A percentile compares a stretch with the other conserved stretches of the same genome.
phyloP scores from a whole-genome alignment of 1,140 invertebrate species.

The Eupeodes corollae region DNA sequence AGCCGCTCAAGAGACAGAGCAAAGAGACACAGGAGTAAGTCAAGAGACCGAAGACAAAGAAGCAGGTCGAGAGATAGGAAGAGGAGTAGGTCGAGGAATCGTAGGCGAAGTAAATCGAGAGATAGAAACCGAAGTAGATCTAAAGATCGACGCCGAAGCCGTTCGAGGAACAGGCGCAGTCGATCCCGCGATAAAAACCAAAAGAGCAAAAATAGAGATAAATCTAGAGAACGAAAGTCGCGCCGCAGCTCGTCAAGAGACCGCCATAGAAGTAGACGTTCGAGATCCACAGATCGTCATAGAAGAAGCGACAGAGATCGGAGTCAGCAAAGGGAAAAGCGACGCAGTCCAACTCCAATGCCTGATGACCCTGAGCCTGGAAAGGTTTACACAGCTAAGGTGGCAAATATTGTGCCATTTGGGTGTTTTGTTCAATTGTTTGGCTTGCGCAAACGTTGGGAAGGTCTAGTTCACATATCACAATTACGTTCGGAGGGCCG shows the following conservation, averaged over 20 bases:
- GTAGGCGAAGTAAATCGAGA: slow-evolving; percentile 30
- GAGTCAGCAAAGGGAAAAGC: slow-evolving; percentile 15
- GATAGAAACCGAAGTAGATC: slow-evolving; percentile 12
- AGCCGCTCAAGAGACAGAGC: slow-evolving; percentile 9
- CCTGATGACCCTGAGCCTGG: slow-evolving; percentile 53
- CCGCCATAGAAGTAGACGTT: neutral
- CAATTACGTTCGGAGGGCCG: slow-evolving; percentile 85
- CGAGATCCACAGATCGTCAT: neutral
- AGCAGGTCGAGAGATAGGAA: slow-evolving; percentile 26
- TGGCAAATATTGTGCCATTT: slow-evolving; percentile 92
- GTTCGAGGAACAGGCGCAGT: slow-evolving; percentile 5
- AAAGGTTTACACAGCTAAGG: slow-evolving; percentile 86
- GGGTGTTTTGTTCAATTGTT: slow-evolving; percentile 97
- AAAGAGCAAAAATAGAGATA: too few species aligned
- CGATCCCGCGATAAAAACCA: too few species aligned
- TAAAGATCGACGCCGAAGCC: slow-evolving; percentile 28
- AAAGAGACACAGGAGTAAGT: slow-evolving; percentile 9
- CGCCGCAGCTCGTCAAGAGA: slow-evolving; percentile 26
- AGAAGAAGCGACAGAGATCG: neutral
- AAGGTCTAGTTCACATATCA: slow-evolving; percentile 96
- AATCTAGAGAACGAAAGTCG: slow-evolving; percentile 19
- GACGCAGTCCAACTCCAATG: slow-evolving; percentile 33
- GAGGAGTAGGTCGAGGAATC: slow-evolving; percentile 20
- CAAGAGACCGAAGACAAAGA: slow-evolving; percentile 25
- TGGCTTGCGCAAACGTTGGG: slow-evolving; percentile 75